Conservation (phyloP, 2,113 vertebrate species). For the Onychostoma macrolepis region DNA sequence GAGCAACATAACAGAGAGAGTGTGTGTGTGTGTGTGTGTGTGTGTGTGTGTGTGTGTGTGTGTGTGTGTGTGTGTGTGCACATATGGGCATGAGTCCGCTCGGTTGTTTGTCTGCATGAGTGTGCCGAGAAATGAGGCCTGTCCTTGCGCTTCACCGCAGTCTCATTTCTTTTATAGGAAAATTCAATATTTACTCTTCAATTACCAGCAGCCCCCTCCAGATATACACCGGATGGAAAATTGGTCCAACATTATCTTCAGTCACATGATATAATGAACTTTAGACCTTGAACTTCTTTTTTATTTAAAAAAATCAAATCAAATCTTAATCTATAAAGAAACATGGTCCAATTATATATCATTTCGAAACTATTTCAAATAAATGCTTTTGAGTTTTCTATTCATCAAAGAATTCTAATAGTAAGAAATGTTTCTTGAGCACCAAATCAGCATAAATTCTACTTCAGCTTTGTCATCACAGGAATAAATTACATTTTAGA, state of each 20-base stretch:
- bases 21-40: not conserved
- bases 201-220: constrained; percentile 32
- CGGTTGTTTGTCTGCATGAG: constrained; percentile 1
- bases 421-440: not conserved
- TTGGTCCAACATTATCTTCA: not conserved
- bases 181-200: constrained; percentile 73
- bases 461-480: not conserved
- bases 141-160: constrained; percentile 48
- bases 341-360: not conserved
- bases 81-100: not conserved
- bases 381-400: not conserved
- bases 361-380: not conserved
- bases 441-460: not conserved
- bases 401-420: not conserved
- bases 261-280: not conserved
- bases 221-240: not conserved
- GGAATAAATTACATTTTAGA: not conserved
- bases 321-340: not conserved
- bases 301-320: not conserved
- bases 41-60: no score
- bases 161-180: constrained; percentile 58
- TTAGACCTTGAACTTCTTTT: not conserved
- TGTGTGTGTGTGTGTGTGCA: not conserved
- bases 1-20: not conserved
- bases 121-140: not conserved